Conservation (phyloP, 1,140 invertebrate species). For the Leguminivora glycinivorella region DNA sequence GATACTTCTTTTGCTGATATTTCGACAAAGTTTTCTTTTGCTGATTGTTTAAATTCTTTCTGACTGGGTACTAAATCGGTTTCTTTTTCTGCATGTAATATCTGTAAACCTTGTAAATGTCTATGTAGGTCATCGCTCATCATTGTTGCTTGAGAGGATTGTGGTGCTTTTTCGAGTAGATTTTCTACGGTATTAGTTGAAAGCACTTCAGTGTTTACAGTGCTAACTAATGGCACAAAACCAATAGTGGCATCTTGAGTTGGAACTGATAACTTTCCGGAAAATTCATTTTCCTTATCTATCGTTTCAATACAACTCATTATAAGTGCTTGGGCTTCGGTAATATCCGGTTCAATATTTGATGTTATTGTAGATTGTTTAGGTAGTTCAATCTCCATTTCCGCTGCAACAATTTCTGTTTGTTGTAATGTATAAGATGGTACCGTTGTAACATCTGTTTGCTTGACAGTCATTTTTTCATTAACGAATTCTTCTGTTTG, state of each 20-base stretch:
- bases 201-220: slow-evolving; percentile 58
- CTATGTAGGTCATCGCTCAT: slow-evolving; percentile 44
- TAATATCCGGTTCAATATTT: slow-evolving; percentile 43
- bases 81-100: slow-evolving; percentile 55
- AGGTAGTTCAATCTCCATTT: slow-evolving; percentile 50
- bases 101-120: slow-evolving; percentile 49
- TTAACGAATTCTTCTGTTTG: slow-evolving; percentile 43
- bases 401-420: slow-evolving; percentile 59
- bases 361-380: slow-evolving; percentile 35
- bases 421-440: slow-evolving; percentile 49
- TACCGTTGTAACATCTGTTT: slow-evolving; percentile 45
- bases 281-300: slow-evolving; percentile 58
- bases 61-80: slow-evolving; percentile 33
- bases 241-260: slow-evolving; percentile 45
- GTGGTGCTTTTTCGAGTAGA: slow-evolving; percentile 37
- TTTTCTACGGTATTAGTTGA: slow-evolving; percentile 39
- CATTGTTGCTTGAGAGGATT: slow-evolving; percentile 40
- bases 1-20: slow-evolving; percentile 46
- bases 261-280: slow-evolving; percentile 31
- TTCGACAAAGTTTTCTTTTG: slow-evolving; percentile 43
- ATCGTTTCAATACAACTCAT: slow-evolving; percentile 48
- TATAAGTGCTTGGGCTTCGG: slow-evolving; percentile 55
- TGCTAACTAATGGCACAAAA: slow-evolving; percentile 49
- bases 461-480: slow-evolving; percentile 37
- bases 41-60: slow-evolving; percentile 39